A percentile compares a stretch with the other conserved stretches of the same genome.
These are phyloP conservation scores for Avahi laniger DNA, from an alignment of 2,797 vertebrate genomes.

Conservation along the genomic window DNA sequence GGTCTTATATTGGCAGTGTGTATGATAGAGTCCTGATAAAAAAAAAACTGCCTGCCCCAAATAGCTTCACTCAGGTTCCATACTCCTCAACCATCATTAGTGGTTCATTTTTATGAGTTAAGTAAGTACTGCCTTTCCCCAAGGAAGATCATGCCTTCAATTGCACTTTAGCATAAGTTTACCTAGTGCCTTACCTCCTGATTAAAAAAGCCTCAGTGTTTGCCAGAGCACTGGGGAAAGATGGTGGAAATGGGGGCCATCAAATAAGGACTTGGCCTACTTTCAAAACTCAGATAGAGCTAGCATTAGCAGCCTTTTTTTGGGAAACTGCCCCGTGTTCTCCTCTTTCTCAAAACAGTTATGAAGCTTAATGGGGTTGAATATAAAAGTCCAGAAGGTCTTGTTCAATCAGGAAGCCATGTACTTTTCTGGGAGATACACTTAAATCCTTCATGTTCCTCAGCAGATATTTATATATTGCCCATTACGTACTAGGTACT, in stretches of 20 bases:
- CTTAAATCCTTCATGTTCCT: not conserved
- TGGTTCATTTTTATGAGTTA: not conserved
- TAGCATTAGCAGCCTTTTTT: not conserved
- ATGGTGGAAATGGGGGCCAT: not conserved
- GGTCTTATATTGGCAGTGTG: not conserved
- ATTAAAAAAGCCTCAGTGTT: not conserved
- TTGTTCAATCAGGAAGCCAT: not conserved
- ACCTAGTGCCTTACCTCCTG: not conserved
- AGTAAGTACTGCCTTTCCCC: not conserved
- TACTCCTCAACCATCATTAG: not conserved
- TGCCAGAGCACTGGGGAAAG: not conserved
- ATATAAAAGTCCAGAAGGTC: not conserved
- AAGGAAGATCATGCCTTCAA: not conserved
- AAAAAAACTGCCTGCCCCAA: not conserved
- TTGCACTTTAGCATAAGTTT: not conserved
- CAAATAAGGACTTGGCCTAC: not conserved
- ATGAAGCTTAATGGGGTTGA: not conserved
- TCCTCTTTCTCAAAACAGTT: constrained; percentile 26
- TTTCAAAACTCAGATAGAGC: not conserved
- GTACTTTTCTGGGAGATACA: not conserved
- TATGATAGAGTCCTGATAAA: not conserved
- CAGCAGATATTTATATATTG: constrained; percentile 15
- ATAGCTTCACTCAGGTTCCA: not conserved
- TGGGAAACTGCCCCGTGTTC: not conserved
- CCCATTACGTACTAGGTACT: not conserved